These are phyloP conservation scores for Thalassaphorura encarpata DNA, from an alignment of 1,140 invertebrate species.

Conservation along the genomic window DNA sequence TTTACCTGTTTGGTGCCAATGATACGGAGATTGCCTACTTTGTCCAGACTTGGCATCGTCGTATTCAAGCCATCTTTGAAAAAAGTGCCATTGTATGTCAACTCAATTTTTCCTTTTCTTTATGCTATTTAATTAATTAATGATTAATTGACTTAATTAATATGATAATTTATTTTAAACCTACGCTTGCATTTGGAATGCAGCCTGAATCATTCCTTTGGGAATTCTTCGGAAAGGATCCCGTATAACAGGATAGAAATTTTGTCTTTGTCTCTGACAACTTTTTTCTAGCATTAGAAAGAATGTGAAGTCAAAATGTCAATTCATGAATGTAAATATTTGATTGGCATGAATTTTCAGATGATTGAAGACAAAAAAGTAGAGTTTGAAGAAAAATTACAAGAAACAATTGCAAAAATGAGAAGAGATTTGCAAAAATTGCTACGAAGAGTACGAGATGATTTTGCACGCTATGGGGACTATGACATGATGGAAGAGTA, in stretches of 20 bases:
- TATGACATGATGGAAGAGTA: slow-evolving; percentile 43
- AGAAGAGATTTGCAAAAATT: slow-evolving; percentile 58
- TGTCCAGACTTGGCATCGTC: slow-evolving; percentile 59
- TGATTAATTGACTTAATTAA: neutral
- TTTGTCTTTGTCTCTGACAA: no score
- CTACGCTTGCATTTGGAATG: slow-evolving; percentile 6
- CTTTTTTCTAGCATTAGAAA: no score
- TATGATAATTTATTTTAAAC: neutral
- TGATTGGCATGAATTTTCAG: no score
- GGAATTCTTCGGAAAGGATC: slow-evolving; percentile 24
- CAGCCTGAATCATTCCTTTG: slow-evolving; percentile 28
- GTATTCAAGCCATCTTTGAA: slow-evolving; percentile 60
- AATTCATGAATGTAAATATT: no score
- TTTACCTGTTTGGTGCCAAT: slow-evolving; percentile 51
- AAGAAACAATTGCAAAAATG: slow-evolving; percentile 54
- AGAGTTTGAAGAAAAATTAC: slow-evolving; percentile 64
- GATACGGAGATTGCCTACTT: slow-evolving; percentile 55
- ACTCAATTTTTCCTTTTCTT: neutral
- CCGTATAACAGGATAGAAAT: no score
- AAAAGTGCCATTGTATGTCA: slow-evolving; percentile 47
- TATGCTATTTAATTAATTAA: neutral
- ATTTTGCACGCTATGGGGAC: slow-evolving; percentile 37
- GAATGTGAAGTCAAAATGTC: no score
- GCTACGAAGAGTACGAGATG: slow-evolving; percentile 47
- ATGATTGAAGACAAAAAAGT: slow-evolving; percentile 68